phyloP scores from a whole-genome alignment of 2,797 vertebrate species.

The Petrocephalus sullivani region DNA sequence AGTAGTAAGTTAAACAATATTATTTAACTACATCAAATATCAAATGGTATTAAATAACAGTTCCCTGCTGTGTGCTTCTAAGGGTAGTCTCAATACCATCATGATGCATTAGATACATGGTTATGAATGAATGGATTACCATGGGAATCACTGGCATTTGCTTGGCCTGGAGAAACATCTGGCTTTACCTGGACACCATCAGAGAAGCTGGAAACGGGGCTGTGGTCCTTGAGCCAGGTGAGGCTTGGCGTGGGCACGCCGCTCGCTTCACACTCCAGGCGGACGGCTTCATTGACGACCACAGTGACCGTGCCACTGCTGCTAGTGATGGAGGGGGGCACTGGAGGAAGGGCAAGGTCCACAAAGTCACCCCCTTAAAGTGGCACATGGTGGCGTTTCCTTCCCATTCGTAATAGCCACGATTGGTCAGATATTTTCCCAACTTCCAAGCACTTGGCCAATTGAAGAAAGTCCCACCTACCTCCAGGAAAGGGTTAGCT shows the following conservation, averaged over 20 bases:
- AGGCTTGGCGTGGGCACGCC: constrained; percentile 87
- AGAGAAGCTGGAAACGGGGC: constrained; percentile 80
- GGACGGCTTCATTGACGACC: constrained; percentile 79
- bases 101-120: background rate
- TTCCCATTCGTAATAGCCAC: background rate
- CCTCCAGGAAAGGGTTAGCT: background rate
- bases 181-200: constrained; percentile 80
- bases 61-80: background rate
- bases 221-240: constrained; percentile 94
- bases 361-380: background rate
- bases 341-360: constrained; percentile 49
- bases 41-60: background rate
- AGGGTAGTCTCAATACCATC: background rate
- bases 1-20: background rate
- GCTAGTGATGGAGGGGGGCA: constrained; percentile 82
- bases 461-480: background rate
- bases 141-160: background rate
- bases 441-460: background rate
- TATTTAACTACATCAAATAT: background rate
- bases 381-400: background rate
- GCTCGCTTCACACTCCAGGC: constrained; percentile 83
- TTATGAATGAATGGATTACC: background rate
- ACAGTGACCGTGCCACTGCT: constrained; percentile 70
- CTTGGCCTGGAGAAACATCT: background rate
- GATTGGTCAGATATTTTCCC: background rate